Base-by-base conservation (phyloP, 2,113 vertebrate genomes). In the Heterotis niloticus region DNA sequence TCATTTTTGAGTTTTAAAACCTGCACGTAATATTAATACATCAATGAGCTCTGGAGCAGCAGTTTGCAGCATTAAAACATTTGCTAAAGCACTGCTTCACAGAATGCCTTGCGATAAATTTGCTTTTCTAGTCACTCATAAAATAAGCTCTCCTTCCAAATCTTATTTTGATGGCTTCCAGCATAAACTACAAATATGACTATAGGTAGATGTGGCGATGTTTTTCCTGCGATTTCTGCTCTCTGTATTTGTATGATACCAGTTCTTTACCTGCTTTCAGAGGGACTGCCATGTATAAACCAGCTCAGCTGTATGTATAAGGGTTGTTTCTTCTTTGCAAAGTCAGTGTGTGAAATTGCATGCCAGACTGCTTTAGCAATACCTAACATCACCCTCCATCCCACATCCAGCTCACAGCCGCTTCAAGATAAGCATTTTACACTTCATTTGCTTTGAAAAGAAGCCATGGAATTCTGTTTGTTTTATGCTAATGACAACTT, bases 251-350 rank as follows among this genome's bases (percentile, higher is more conserved):
- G 83, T 91, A 91, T 86, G 84, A 90, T 88, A 85, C 83, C 81
- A 91, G 89, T 91, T 90, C 85, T 91, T 86, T 91, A 88, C 88
- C 89, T 89, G 85, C 89, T 90, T 90, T 83, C 91, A 93, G 91
- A 92, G 87, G 88, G 90, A 86, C 90, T 93, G 87, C 91, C 92
- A 84, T 92, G 92, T 93, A 92, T 93, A 89, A 90, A 86, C 77
- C 91, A 90, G 82, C 91, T 87, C 88, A 90, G 91, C 89, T 93
- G 91, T 93, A 92, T 93, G 91, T 93, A 93, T 92, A 87, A 90
- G 84, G 88, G 89, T 86, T 87, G 86, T 90, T 92, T 90, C 82
- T 89, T 91, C 85, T 87, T 90, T 68, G 79, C 81, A 29, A 85
- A 92, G 84, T 29, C 54, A 20, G 84, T 88, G 84, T 90, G 84